These are phyloP conservation scores for Plutella xylostella DNA, from an alignment of 2,888 invertebrate genomes.

Conservation along the genomic window DNA sequence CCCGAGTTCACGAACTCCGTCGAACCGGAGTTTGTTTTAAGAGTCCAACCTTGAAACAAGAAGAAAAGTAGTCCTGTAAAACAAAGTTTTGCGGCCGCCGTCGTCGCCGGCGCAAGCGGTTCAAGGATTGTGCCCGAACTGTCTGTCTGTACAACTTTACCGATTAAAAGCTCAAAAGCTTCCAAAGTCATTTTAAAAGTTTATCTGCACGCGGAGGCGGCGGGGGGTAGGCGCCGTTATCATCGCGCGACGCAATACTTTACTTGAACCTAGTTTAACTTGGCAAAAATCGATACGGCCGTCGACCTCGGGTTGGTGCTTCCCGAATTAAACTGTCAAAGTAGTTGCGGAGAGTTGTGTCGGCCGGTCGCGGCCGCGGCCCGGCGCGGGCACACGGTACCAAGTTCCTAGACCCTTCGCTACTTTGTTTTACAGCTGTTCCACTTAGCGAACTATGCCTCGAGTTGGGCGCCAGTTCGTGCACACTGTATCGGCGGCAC, in stretches of 20 bases:
- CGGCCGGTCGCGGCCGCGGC: constrained; percentile 4
- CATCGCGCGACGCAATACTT: constrained; percentile 60
- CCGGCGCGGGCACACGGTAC: constrained; percentile 27
- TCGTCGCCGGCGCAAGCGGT: constrained; percentile 68
- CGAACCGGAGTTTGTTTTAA: constrained; percentile 72
- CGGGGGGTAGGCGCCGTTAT: constrained; percentile 44
- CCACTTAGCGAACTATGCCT: constrained; percentile 69
- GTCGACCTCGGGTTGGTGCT: constrained; percentile 32
- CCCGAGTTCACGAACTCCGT: constrained; percentile 72
- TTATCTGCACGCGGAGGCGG: constrained; percentile 63
- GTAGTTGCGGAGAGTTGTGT: constrained; percentile 28
- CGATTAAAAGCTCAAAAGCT: constrained; percentile 73
- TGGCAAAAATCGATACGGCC: constrained; percentile 59
- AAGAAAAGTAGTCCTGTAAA: constrained; percentile 73
- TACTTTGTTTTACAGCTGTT: constrained; percentile 70
- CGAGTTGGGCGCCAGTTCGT: constrained; percentile 67
- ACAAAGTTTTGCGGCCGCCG: constrained; percentile 72
- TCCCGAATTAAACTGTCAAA: constrained; percentile 56
- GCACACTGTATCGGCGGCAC: constrained; percentile 67
- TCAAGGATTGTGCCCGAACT: constrained; percentile 72
- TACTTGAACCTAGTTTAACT: constrained; percentile 65
- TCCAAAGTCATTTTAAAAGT: constrained; percentile 73
- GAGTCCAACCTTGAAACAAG: constrained; percentile 73
- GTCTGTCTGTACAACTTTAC: constrained; percentile 72
- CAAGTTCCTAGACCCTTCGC: constrained; percentile 69